phyloP scores from a whole-genome alignment of 64 coral and sea anemone genomes.

The Pocillopora damicornis region DNA sequence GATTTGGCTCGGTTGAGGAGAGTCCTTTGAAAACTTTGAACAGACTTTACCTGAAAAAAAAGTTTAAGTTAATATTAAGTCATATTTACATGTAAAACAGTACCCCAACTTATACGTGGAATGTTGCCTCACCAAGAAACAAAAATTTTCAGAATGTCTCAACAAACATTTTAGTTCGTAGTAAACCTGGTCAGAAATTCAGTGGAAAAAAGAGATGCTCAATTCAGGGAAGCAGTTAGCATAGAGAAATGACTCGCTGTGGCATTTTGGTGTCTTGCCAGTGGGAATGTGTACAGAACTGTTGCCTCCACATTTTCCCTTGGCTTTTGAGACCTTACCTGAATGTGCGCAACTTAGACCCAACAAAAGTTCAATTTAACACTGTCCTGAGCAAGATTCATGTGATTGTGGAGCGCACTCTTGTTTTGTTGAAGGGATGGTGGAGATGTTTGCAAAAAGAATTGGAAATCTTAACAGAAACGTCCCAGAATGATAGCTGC shows the following conservation, averaged over 20 bases:
- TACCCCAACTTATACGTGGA: too few relatives aligned
- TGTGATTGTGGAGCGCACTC: constrained; percentile 20
- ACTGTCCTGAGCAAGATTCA: constrained; percentile 6
- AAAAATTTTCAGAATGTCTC: not conserved
- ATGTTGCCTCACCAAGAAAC: too few relatives aligned
- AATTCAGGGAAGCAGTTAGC: constrained; percentile 15
- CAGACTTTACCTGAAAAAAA: constrained; percentile 18
- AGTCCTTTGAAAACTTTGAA: not conserved
- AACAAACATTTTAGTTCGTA: not conserved
- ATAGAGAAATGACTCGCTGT: not conserved
- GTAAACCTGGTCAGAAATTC: constrained; percentile 2
- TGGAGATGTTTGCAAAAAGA: constrained; percentile 40
- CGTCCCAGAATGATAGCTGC: constrained; percentile 26
- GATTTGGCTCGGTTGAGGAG: constrained; percentile 3
- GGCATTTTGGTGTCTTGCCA: constrained; percentile 10
- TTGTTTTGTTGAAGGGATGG: constrained; percentile 27
- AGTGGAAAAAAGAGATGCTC: not conserved
- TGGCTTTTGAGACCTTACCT: constrained; percentile 36
- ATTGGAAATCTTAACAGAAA: constrained; percentile 25
- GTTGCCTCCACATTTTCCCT: constrained; percentile 13
- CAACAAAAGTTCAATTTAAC: constrained; percentile 35
- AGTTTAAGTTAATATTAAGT: too few relatives aligned
- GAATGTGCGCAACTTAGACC: constrained; percentile 12
- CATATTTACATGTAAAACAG: too few relatives aligned
- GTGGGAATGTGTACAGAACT: not conserved